These are phyloP conservation scores for Drosophila nr. fundita DNA, from an alignment of 2,888 invertebrate species.

Conservation along the genomic window DNA sequence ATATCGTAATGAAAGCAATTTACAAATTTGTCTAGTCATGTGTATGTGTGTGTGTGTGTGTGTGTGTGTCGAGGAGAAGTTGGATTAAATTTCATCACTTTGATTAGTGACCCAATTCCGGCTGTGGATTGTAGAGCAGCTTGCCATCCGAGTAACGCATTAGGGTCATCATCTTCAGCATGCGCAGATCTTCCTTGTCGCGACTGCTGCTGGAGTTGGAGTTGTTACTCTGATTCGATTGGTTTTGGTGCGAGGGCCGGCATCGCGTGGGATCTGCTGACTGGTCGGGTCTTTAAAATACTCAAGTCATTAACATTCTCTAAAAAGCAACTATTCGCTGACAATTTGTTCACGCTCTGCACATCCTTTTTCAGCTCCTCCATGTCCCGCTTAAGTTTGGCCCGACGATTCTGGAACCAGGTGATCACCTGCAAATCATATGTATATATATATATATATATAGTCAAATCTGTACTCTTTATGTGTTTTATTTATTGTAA, in stretches of 20 bases:
- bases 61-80: not conserved
- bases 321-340: slow-evolving; percentile 94
- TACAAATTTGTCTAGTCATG: slow-evolving; percentile 63
- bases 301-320: slow-evolving; percentile 96
- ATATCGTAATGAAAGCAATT: slow-evolving; percentile 25
- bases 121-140: slow-evolving; percentile 53
- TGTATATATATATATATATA: not conserved
- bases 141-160: slow-evolving; percentile 82
- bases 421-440: slow-evolving; percentile 91
- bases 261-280: slow-evolving; percentile 84
- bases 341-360: slow-evolving; percentile 94
- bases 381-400: slow-evolving; percentile 98
- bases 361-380: slow-evolving; percentile 99
- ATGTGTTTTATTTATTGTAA: slow-evolving; percentile 3
- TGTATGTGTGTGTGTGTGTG: not conserved
- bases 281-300: slow-evolving; percentile 94
- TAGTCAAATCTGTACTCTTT: not conserved
- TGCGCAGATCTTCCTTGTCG: slow-evolving; percentile 83
- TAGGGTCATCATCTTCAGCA: slow-evolving; percentile 84
- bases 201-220: slow-evolving; percentile 47
- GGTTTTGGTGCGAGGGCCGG: slow-evolving; percentile 44
- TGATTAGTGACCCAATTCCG: slow-evolving; percentile 26
- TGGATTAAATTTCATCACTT: not conserved
- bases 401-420: slow-evolving; percentile 97
- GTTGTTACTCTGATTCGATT: slow-evolving; percentile 31